Base-by-base conservation (phyloP, 2,797 vertebrate genomes). In the Melanotaenia parkinsoni region DNA sequence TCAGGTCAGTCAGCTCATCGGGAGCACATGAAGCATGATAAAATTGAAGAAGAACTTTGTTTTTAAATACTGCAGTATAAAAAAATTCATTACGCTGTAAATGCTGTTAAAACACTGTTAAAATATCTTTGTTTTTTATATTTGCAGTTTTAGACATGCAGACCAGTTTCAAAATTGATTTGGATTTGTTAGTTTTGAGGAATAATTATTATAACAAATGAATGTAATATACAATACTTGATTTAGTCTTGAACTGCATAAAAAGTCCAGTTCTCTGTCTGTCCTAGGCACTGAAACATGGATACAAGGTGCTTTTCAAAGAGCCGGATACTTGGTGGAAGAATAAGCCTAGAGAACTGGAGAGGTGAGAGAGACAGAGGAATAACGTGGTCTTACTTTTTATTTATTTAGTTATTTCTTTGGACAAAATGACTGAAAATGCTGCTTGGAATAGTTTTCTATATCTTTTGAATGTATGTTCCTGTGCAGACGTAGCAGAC, bases 321-420 rank as follows among this genome's bases (percentile, higher is more conserved):
- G 98, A 99, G 86, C 97, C 98, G 10, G 96, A 98, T 72, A 99
- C 97, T 33, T 97, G 96, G 97, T 99, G 98, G 98, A 99, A 96
- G 86, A 94, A 93, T 90, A 99, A 97, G 84, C 96, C 98, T 47
- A 96, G 94, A 93, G 97, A 99, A 84, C 92, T 99, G 85, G 93
- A 96, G 92, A 97, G 95, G 98, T 99, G 94, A 94, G 90, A 77
- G 35, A 28, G n/a, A 64, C 11, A 37, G 32, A 63, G 24, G 4
- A 20, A 59, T 62, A 33, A 64, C 2, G 50, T 4, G 3, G 11
- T 76, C 11, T 47, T 10, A 28, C 38, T 12, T 74, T 74, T 4
- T 43, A 57, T 43, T 6, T 22, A 30, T 56, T 28, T 0, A 0
- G n/a, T 60, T 28, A 0, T 0, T 14, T 20, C 45, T 66, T 37